Base-by-base conservation (phyloP, 2,888 invertebrate genomes). In the Drosophila affinis region DNA sequence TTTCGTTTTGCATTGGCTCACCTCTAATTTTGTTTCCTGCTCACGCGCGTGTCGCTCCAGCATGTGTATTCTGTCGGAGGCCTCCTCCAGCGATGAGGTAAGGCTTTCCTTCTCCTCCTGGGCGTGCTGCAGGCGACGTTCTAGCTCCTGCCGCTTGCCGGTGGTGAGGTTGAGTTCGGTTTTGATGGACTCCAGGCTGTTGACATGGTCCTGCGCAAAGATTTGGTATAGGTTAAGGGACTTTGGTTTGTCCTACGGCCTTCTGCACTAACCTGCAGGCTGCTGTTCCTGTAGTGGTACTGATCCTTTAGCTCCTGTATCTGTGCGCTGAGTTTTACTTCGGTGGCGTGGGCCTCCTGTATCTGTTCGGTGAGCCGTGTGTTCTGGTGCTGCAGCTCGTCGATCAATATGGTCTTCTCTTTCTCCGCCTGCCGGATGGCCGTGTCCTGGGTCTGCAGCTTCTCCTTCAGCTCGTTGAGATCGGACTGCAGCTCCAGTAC, bases 401-500 rank as follows among this genome's bases (percentile, higher is more conserved):
- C 94, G 72, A 98, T 96, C 67, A 98, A 93, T 73, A 94, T 93
- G 72, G 96, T 94, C 91, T 97, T 97, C 85, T 98, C 97, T 78
- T 96, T 94, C 91, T 96, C 96, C 78, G 92, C 91, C 74, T 92
- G 92, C 72, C 91, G 86, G 54, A 92, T 91, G 77, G 90, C 90
- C 76, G 77, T 88, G 78, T 92, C 92, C 88, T 94, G 94, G 91
- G 95, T 94, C 77, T 95, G 95, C 76, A 98, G 93, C 91, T 97
- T 96, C 68, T 95, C 93, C 73, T 96, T 95, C 53, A 98, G 94
- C 90, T 96, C 95, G 75, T 94, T 94, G 90, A 98, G 94, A 93
- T 98, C 98, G 80, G 96, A 95, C 92, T 98, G 97, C 51, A 98
- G 93, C 91, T 98, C 98, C 84, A 96, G 92, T 52, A 97, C 94